Evolutionary conservation across 1,140 invertebrate genomes (phyloP).

Genomic region (Pararge aegeria): DNA sequence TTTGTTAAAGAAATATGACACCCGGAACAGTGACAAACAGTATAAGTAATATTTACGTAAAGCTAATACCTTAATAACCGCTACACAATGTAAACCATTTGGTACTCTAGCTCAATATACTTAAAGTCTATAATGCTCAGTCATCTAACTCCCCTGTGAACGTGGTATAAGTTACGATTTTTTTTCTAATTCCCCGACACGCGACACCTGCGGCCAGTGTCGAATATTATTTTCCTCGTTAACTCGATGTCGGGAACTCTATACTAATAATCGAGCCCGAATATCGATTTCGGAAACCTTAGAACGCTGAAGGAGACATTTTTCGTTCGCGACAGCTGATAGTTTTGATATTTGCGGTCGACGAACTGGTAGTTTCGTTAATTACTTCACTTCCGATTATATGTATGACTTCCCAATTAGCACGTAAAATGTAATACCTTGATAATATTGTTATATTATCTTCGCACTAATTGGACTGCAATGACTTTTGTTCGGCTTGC

Average conservation of each 20-base stretch:
- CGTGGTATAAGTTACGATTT: slow-evolving; percentile 33
- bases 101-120: neutral
- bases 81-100: neutral
- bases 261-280: slow-evolving; percentile 59
- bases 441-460: no score
- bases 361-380: slow-evolving; percentile 8
- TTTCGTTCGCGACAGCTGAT: slow-evolving; percentile 47
- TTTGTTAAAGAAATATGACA: slow-evolving; percentile 6
- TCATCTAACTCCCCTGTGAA: slow-evolving; percentile 16
- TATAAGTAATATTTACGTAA: slow-evolving; percentile 21
- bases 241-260: slow-evolving; percentile 51
- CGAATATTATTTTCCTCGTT: slow-evolving; percentile 69
- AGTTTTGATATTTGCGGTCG: slow-evolving; percentile 10
- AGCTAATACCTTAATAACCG: slow-evolving; percentile 11
- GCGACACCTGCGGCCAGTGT: slow-evolving; percentile 57
- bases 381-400: neutral
- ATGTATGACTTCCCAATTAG: no score
- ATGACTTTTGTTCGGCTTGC: no score
- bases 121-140: neutral
- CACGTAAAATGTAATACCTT: no score
- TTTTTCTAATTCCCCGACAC: slow-evolving; percentile 56
- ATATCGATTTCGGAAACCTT: slow-evolving; percentile 70
- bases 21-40: slow-evolving; percentile 21
- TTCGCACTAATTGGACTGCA: no score
- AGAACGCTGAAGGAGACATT: slow-evolving; percentile 48